Evolutionary conservation across 2,888 invertebrate species (phyloP).

Genomic region (Leptogaster cylindrica): DNA sequence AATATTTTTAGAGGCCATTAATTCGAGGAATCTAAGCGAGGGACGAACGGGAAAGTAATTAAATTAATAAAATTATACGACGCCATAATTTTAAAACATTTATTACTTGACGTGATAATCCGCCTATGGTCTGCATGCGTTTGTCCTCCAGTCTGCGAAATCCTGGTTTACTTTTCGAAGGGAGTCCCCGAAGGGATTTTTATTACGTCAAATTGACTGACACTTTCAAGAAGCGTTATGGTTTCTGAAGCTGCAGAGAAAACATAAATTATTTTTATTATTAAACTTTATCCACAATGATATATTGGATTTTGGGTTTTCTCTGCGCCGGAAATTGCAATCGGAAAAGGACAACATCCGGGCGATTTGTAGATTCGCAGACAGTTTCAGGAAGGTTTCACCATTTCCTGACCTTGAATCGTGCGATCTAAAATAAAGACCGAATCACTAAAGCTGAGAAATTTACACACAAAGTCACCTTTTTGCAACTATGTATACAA

Average conservation of each 20-base stretch:
- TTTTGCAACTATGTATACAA: no score
- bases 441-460: no score
- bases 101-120: slow-evolving; percentile 76
- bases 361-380: no score
- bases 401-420: no score
- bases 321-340: no score
- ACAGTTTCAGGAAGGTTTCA: no score
- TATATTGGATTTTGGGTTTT: no score
- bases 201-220: slow-evolving; percentile 54
- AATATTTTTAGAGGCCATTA: slow-evolving; percentile 72
- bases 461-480: no score
- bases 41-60: no score
- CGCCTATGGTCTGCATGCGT: slow-evolving; percentile 79
- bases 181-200: slow-evolving; percentile 69
- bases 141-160: slow-evolving; percentile 64
- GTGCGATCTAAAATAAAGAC: no score
- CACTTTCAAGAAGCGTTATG: slow-evolving; percentile 54
- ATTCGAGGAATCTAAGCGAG: slow-evolving; percentile 82
- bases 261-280: slow-evolving; percentile 15
- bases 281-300: no score
- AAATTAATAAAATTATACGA: slow-evolving; percentile 27
- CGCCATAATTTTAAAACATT: neutral
- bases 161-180: slow-evolving; percentile 71
- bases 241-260: slow-evolving; percentile 51
- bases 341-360: no score